Evolutionary conservation across 2,888 invertebrate species (phyloP).

Genomic region (Tipula vernalis): DNA sequence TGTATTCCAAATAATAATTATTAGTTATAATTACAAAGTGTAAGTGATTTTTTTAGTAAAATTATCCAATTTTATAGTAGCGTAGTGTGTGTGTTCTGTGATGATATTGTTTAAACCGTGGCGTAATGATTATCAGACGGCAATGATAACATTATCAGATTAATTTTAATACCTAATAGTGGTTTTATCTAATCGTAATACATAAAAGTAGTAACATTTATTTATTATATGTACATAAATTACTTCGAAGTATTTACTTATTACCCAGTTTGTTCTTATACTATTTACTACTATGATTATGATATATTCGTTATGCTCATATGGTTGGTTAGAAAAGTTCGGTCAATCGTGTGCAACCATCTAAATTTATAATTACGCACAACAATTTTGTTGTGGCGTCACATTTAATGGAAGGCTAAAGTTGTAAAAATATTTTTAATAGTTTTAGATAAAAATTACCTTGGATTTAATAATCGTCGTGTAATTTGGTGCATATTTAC

Average conservation of each 20-base stretch:
- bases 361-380: too few relatives aligned
- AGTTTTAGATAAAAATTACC: too few relatives aligned
- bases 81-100: background rate
- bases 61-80: background rate
- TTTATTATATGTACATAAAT: background rate
- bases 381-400: background rate
- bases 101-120: background rate
- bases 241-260: background rate
- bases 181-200: background rate
- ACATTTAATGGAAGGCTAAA: too few relatives aligned
- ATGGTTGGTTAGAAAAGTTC: too few relatives aligned
- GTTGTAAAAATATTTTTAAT: too few relatives aligned
- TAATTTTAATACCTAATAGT: background rate
- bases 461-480: too few relatives aligned
- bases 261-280: background rate
- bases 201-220: background rate
- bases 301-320: too few relatives aligned
- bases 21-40: background rate
- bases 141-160: background rate
- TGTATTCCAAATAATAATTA: background rate
- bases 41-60: background rate
- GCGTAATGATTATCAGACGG: background rate
- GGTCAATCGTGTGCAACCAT: too few relatives aligned
- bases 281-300: background rate
- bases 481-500: too few relatives aligned